phyloP scores from a whole-genome alignment of 2,797 vertebrate genomes.

The Protonibea diacanthus region DNA sequence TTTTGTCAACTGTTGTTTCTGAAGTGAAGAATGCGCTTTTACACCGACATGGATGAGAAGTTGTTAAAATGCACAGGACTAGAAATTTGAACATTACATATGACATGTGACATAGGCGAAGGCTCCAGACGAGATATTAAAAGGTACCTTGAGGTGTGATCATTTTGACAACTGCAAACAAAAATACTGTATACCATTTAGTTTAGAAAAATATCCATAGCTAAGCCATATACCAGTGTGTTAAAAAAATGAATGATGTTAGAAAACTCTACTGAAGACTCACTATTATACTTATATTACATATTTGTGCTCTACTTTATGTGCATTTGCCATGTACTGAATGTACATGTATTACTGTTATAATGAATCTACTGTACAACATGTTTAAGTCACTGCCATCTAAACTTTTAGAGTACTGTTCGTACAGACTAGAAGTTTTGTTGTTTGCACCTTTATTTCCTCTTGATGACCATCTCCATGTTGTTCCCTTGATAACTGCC shows the following conservation, averaged over 20 bases:
- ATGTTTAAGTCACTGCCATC: neutral
- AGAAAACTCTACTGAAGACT: neutral
- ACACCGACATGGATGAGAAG: neutral
- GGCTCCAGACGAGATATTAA: neutral
- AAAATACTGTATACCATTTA: constrained; percentile 2
- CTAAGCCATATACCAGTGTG: neutral
- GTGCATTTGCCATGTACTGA: neutral
- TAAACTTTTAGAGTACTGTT: neutral
- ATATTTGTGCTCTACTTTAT: neutral
- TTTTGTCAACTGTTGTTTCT: neutral
- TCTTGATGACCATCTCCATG: neutral
- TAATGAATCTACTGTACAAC: neutral
- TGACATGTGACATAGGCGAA: neutral
- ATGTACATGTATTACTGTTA: neutral
- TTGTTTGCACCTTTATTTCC: constrained; percentile 3
- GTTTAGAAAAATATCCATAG: neutral
- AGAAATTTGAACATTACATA: neutral
- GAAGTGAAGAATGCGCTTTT: neutral
- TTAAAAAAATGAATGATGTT: neutral
- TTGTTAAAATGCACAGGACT: neutral
- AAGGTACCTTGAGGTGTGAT: neutral
- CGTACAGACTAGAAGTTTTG: no score
- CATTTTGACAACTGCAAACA: neutral
- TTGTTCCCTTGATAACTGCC: neutral
- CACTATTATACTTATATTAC: neutral